Conservation (phyloP, 2,113 vertebrate genomes). For the Caranx ignobilis region DNA sequence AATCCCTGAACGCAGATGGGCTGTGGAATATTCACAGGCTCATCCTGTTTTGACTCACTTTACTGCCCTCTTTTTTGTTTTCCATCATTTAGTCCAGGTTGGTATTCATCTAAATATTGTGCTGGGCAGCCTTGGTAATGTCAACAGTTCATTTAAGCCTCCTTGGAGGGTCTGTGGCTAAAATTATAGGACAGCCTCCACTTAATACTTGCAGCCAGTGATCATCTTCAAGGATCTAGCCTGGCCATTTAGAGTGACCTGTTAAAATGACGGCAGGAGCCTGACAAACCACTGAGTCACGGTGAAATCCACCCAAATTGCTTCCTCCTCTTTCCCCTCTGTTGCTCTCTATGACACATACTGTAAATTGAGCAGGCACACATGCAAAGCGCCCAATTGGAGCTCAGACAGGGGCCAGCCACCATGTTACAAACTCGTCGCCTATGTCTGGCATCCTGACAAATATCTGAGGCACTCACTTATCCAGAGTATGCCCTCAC, state of each 20-base stretch:
- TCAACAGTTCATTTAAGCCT: constrained; percentile 17
- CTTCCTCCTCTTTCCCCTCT: constrained; percentile 44
- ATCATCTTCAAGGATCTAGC: constrained; percentile 33
- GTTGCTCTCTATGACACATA: constrained; percentile 41
- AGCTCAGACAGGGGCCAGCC: constrained; percentile 67
- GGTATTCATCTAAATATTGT: not conserved
- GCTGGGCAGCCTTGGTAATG: not conserved
- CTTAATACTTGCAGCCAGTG: constrained; percentile 28
- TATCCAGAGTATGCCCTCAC: constrained; percentile 68
- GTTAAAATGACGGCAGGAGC: constrained; percentile 50
- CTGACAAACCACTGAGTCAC: constrained; percentile 65
- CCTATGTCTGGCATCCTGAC: constrained; percentile 81
- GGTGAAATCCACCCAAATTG: constrained; percentile 60
- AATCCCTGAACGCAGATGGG: constrained; percentile 53
- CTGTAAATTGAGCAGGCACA: constrained; percentile 22
- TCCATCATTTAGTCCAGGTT: not conserved
- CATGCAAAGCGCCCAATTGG: constrained; percentile 44
- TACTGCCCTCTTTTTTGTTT: constrained; percentile 13
- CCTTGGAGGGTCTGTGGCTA: constrained; percentile 17
- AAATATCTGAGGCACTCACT: constrained; percentile 81
- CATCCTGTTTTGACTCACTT: constrained; percentile 8
- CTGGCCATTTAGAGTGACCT: constrained; percentile 36
- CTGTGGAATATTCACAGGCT: constrained; percentile 36
- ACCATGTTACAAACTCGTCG: constrained; percentile 66
- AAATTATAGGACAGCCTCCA: constrained; percentile 30